Percentiles rank a stretch among this genome's conserved stretches.
Conservation (phyloP, 2,797 vertebrate genomes). For the Thamnophis elegans region DNA sequence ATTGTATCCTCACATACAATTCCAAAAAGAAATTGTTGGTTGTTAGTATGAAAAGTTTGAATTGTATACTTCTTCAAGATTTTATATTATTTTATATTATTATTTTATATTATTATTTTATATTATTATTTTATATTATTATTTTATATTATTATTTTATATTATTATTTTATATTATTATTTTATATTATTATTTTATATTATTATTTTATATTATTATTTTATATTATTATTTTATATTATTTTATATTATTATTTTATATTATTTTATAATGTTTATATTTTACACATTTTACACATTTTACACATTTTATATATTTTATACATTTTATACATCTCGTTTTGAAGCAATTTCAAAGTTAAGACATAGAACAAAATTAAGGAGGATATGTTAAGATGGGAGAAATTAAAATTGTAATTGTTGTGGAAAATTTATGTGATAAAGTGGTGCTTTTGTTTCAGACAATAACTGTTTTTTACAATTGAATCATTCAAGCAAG, state of each 20-base stretch:
- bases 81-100: too few species aligned
- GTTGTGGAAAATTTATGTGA: neutral
- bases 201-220: too few species aligned
- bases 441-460: neutral
- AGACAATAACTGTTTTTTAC: neutral
- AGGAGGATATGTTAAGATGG: neutral
- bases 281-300: too few species aligned
- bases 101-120: too few species aligned
- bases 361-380: neutral
- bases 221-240: too few species aligned
- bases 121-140: too few species aligned
- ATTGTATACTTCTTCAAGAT: neutral
- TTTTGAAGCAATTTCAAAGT: neutral
- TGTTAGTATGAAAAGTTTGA: neutral
- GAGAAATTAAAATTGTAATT: neutral
- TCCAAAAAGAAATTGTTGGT: neutral
- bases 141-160: too few species aligned
- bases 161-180: too few species aligned
- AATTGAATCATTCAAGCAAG: neutral
- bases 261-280: too few species aligned
- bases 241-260: too few species aligned
- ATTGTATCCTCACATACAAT: neutral
- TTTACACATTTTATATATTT: too few species aligned
- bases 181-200: too few species aligned
- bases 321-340: neutral